Evolutionary conservation across 2,888 invertebrate genomes (phyloP).

Genomic region (Physocephala rufipes): DNA sequence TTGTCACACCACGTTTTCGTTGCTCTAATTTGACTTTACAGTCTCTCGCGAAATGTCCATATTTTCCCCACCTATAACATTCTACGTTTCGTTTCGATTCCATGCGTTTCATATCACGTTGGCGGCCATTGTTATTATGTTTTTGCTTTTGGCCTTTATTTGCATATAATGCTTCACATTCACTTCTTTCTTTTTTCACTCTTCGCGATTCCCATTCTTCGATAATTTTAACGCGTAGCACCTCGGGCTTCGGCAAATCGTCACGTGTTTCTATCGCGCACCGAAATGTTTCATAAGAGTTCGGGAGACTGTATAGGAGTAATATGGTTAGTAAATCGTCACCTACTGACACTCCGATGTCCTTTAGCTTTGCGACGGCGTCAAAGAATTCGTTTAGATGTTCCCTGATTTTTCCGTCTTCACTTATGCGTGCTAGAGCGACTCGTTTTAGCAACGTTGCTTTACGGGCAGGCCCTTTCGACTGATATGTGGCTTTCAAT

Average conservation of each 20-base stretch:
- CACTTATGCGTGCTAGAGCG: no score
- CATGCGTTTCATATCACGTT: no score
- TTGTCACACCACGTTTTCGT: neutral
- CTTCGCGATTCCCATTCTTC: constrained; percentile 43
- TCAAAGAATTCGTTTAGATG: neutral
- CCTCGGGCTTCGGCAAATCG: constrained; percentile 43
- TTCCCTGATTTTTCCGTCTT: no score
- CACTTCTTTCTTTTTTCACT: constrained; percentile 41
- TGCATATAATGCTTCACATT: no score
- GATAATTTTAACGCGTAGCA: constrained; percentile 43
- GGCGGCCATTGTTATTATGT: no score
- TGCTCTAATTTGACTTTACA: constrained; percentile 12
- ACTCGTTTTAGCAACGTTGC: no score
- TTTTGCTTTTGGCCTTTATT: no score
- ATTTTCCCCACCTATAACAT: no score
- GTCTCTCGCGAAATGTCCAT: constrained; percentile 31
- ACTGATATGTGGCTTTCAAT: no score
- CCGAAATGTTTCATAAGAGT: constrained; percentile 55
- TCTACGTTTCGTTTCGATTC: no score
- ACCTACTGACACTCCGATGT: no score
- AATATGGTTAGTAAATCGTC: constrained; percentile 54
- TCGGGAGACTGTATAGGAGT: constrained; percentile 55
- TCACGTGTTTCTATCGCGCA: constrained; percentile 60
- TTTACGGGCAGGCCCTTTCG: no score
- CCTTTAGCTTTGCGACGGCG: neutral